Base-by-base conservation (phyloP, 1,140 invertebrate species). In the Asbolus verrucosus region DNA sequence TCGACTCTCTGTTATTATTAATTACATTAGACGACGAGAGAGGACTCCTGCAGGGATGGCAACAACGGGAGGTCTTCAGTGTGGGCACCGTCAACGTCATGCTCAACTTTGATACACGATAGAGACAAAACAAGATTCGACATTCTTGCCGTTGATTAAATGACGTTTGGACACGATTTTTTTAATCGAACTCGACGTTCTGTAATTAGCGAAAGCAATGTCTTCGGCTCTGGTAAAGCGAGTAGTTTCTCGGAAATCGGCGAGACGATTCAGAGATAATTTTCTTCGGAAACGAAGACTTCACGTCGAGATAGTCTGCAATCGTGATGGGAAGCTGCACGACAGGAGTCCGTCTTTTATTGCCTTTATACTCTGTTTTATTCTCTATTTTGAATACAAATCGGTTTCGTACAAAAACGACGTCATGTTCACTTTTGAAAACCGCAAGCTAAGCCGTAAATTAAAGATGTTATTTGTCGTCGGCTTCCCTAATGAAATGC, bases 81-180 rank as follows among this genome's bases (percentile, higher is more conserved):
- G 67, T 69, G 67, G 67, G 67, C 21, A 67, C 31, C 46, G 39
- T 54, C 65, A 31, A 54, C 67, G 67, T 69, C 60, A 69, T 54
- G 62, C 59, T 31, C 43, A 50, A 38, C 61, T 46, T 50, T 38
- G 67, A 65, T 63, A 31, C 60, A 69, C 19, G 38, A 33, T 63
- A 63, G 46, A 69, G 67, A 69, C 67, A 69, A 69, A 69, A 65
- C 54, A 50, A 69, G 24, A 31, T 62, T 61, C 60, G 60, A 65
- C 54, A 60, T 69, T 65, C 41, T 24, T 9, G 9, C n/a, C 24
- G 33, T 62, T 69, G 65, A 67, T 66, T 66, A 43, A 66, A 46
- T 46, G 63, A 66, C 38, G 30, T 50, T 50, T n/a, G n/a, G n/a
- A n/a, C n/a, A n/a, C n/a, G n/a, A n/a, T n/a, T n/a, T n/a, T n/a